A percentile compares a stretch with the other conserved stretches of the same genome.
These are phyloP conservation scores for Pachycephus smyrnensis DNA, from an alignment of 2,888 invertebrate species.

Conservation along the genomic window DNA sequence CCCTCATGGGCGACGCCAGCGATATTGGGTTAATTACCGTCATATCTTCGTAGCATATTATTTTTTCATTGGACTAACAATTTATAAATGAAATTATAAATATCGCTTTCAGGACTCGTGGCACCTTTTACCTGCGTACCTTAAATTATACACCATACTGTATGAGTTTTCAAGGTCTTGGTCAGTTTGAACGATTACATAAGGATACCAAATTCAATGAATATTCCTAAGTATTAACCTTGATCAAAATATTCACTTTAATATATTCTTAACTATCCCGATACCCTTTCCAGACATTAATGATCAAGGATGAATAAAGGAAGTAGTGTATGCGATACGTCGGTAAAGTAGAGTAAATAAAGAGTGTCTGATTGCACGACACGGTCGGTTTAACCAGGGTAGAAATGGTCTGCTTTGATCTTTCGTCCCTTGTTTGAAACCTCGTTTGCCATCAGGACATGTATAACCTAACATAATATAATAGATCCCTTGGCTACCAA, in stretches of 20 bases:
- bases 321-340: neutral
- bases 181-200: neutral
- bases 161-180: constrained; percentile 12
- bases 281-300: neutral
- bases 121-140: constrained; percentile 22
- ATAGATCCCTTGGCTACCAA: neutral
- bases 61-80: neutral
- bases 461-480: neutral
- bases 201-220: neutral
- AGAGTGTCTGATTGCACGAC: neutral
- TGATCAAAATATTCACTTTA: neutral
- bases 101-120: constrained; percentile 15
- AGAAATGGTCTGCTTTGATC: neutral
- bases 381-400: neutral
- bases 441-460: neutral
- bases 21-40: constrained; percentile 13
- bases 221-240: neutral
- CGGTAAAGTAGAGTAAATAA: neutral
- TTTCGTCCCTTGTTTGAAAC: neutral
- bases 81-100: neutral
- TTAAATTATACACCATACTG: constrained; percentile 23
- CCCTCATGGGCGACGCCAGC: constrained; percentile 34
- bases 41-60: neutral
- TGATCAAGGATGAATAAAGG: neutral
- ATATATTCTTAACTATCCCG: neutral